These are phyloP conservation scores for Actenoides hombroni DNA, from an alignment of 2,113 vertebrate species.

Conservation along the genomic window DNA sequence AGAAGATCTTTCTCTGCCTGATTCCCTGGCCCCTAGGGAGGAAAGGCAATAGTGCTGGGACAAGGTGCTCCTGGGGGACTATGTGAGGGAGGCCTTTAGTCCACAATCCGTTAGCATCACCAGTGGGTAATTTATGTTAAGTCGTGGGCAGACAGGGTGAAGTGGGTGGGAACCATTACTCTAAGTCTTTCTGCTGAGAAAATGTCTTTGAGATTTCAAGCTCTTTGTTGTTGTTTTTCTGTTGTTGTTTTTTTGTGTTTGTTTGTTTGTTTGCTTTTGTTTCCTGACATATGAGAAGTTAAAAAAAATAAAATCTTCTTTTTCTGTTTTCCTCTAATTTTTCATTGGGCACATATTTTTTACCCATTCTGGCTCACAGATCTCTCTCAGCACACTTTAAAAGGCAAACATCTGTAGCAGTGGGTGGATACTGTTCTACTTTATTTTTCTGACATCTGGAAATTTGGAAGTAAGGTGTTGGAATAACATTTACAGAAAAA, in stretches of 20 bases:
- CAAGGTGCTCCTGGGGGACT: not conserved
- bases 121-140: not conserved
- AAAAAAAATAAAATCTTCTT: not conserved
- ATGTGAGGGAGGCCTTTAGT: fast-evolving
- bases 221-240: not conserved
- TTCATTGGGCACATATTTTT: not conserved
- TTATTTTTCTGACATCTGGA: not conserved
- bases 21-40: not conserved
- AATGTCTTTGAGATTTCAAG: not conserved
- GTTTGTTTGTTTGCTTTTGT: not conserved
- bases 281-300: not conserved
- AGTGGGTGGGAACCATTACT: not conserved
- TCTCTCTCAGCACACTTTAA: not conserved
- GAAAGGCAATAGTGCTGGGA: not conserved
- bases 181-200: not conserved
- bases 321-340: not conserved
- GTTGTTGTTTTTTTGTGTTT: not conserved
- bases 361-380: not conserved
- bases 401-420: not conserved
- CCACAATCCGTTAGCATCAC: not conserved
- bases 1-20: not conserved
- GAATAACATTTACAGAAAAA: constrained; percentile 15
- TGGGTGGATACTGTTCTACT: not conserved
- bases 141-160: not conserved
- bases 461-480: not conserved